Base-by-base conservation (phyloP, 2,113 vertebrate species). In the Calcarius ornatus region DNA sequence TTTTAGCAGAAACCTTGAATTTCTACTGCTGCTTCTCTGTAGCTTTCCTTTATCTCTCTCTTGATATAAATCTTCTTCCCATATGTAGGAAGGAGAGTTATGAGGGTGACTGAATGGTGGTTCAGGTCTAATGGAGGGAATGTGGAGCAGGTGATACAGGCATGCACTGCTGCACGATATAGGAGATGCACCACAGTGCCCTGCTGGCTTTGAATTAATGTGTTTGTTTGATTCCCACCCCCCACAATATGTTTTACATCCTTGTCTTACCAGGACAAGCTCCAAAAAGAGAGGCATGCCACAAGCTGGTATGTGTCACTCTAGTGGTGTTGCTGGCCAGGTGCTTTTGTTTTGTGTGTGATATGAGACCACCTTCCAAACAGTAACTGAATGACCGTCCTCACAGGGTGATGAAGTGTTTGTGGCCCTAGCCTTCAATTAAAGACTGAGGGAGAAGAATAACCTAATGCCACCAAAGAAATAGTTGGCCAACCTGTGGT, bases 391-490 rank as follows among this genome's bases (percentile, higher is more conserved):
- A 40, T 33, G 47, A 9, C 20, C 1, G 1, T 79, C 16, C 21
- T 10, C 6, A 0, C 1, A 2, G 11, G 4, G 8, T 45, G 10
- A 37, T 45, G 5, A 71, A 80, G 9, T 35, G 10, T 78, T 70
- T 75, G 31, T 5, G 11, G n/a, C 15, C 7, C 37, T 27, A 56
- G n/a, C 8, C 17, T 83, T 35, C 17, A 50, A 8, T 12, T 75
- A 54, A 81, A 87, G 20, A 50, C 15, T 40, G 37, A 57, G 2
- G 33, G 35, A 82, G 9, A 43, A 78, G 47, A 80, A 43, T 51
- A 83, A 38, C 19, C 6, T 11, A 27, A 10, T 24, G 31, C 51
- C 28, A 80, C 10, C 5, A 4, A 37, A 68, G 28, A 64, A 59
- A 43, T 9, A 53, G 24, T 2, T 90, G 68, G 15, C 42, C 59